Evolutionary conservation across 2,888 invertebrate species (phyloP).

Genomic region (Lamellibrachia satsuma): DNA sequence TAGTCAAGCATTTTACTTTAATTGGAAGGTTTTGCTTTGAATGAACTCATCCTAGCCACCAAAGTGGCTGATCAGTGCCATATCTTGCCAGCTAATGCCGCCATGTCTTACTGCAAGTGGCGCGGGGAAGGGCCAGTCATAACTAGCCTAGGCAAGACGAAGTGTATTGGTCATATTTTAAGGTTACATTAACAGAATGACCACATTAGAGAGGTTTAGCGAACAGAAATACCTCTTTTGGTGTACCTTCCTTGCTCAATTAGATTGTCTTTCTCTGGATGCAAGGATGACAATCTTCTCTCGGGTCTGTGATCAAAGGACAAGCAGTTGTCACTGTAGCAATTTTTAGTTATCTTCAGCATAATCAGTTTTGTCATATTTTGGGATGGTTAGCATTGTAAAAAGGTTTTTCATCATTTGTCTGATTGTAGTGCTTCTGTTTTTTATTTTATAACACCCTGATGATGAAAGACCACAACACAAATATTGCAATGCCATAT

Average conservation of each 20-base stretch:
- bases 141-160: background rate
- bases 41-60: background rate
- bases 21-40: background rate
- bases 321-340: background rate
- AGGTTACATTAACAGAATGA: background rate
- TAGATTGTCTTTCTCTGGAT: background rate
- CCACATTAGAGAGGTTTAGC: background rate
- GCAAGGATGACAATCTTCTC: background rate
- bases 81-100: background rate
- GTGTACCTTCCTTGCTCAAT: background rate
- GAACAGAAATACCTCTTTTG: background rate
- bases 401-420: background rate
- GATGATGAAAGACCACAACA: background rate
- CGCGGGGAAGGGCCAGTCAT: background rate
- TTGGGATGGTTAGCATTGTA: too few species aligned
- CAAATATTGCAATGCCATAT: background rate
- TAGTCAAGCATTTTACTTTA: background rate
- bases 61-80: background rate
- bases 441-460: background rate
- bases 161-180: background rate
- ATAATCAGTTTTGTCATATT: background rate
- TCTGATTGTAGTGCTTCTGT: background rate
- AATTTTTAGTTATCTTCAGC: background rate
- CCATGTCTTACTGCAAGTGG: background rate
- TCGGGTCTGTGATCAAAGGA: background rate